phyloP scores from a whole-genome alignment of 2,797 vertebrate species.

The Enteromius anoplus region DNA sequence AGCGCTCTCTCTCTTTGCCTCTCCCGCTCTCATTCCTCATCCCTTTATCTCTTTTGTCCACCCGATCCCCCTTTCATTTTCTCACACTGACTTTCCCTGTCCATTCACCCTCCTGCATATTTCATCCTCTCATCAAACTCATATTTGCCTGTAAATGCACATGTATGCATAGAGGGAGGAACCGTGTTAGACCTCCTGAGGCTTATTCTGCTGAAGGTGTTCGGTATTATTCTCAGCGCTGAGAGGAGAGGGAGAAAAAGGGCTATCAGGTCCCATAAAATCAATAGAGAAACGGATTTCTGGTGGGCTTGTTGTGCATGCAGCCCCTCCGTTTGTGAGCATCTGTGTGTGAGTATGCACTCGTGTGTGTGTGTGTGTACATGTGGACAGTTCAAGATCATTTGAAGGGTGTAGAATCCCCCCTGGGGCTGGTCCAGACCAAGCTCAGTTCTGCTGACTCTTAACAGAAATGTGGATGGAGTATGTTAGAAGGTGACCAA shows the following conservation, averaged over 20 bases:
- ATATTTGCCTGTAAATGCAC: slow-evolving; percentile 21
- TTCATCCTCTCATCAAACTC: slow-evolving; percentile 15
- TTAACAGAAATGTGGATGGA: slow-evolving; percentile 11
- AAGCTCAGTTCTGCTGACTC: slow-evolving; percentile 40
- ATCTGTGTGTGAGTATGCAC: slow-evolving; percentile 14
- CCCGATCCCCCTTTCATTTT: slow-evolving; percentile 66
- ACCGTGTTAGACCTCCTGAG: slow-evolving; percentile 20
- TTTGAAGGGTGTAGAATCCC: slow-evolving; percentile 42
- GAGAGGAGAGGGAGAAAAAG: slow-evolving; percentile 11
- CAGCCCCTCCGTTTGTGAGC: background rate
- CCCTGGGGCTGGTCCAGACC: slow-evolving; percentile 22
- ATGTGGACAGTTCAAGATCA: slow-evolving; percentile 48
- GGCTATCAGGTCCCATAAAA: slow-evolving; percentile 47
- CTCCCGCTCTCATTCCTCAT: slow-evolving; percentile 36
- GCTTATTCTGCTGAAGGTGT: slow-evolving; percentile 45
- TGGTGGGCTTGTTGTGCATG: slow-evolving; percentile 19
- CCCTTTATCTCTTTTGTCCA: slow-evolving; percentile 63
- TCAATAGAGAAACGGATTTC: slow-evolving; percentile 44
- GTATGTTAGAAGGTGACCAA: slow-evolving; percentile 4
- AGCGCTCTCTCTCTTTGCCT: slow-evolving; percentile 61
- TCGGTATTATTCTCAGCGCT: slow-evolving; percentile 38
- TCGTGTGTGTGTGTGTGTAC: slow-evolving; percentile 16
- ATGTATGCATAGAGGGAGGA: slow-evolving; percentile 13
- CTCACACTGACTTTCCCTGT: slow-evolving; percentile 65
- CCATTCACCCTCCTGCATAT: slow-evolving; percentile 26